These are phyloP conservation scores for Eristalis tenax DNA, from an alignment of 2,888 invertebrate genomes.

Conservation along the genomic window DNA sequence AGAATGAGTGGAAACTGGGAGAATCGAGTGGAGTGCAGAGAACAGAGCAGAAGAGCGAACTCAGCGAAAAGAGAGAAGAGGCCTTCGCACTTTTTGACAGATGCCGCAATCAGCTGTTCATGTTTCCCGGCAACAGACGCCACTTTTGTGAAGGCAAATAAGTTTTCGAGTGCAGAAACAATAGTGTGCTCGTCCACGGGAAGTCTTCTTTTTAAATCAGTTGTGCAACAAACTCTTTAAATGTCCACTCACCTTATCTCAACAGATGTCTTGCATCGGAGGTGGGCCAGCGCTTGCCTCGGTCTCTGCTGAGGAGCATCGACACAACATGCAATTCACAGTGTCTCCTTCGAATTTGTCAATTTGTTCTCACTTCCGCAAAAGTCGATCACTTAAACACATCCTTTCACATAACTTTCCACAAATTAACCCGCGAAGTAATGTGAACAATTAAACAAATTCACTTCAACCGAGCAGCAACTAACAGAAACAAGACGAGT, in stretches of 20 bases:
- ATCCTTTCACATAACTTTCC: neutral
- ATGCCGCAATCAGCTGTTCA: constrained; percentile 42
- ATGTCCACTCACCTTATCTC: too few species aligned
- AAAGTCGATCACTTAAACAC: neutral
- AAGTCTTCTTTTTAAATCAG: too few species aligned
- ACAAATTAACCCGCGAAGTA: neutral
- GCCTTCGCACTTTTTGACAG: neutral
- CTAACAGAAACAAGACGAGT: constrained; percentile 29
- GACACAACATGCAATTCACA: neutral
- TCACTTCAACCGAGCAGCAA: constrained; percentile 38
- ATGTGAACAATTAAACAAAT: neutral
- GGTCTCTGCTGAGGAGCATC: neutral
- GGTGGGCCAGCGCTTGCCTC: too few species aligned
- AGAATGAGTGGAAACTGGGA: neutral
- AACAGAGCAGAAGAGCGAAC: constrained; percentile 7
- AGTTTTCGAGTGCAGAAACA: too few species aligned
- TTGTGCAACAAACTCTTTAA: too few species aligned
- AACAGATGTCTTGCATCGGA: too few species aligned
- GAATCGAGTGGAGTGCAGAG: neutral
- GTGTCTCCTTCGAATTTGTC: neutral
- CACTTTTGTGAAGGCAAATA: neutral
- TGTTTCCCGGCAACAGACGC: neutral
- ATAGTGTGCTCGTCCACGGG: neutral
- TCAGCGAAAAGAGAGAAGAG: constrained; percentile 49
- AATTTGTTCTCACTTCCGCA: neutral